Conservation (phyloP, 2,888 invertebrate genomes). For the Catocala sponsa region DNA sequence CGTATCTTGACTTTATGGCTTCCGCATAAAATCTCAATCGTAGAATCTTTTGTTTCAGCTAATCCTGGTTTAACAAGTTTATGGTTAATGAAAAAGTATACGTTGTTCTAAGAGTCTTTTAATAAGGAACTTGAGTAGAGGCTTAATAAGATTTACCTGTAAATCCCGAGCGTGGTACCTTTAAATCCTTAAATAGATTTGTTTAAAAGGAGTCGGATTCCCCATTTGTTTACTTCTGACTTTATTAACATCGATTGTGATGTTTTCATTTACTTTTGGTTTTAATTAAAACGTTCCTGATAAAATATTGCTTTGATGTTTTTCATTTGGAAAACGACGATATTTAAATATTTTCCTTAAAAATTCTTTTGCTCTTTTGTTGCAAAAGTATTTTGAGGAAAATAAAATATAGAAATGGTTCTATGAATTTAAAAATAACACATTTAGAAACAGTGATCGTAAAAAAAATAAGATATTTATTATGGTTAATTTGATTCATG, state of each 20-base stretch:
- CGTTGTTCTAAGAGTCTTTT: constrained; percentile 28
- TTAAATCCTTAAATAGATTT: constrained; percentile 52
- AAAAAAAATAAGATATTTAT: too few species aligned
- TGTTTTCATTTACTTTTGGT: constrained; percentile 15
- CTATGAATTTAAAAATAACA: too few species aligned
- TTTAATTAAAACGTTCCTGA: constrained; percentile 16
- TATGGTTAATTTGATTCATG: too few species aligned
- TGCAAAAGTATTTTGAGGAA: neutral
- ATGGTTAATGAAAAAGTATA: constrained; percentile 37
- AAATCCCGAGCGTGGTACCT: constrained; percentile 27
- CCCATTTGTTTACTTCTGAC: constrained; percentile 27
- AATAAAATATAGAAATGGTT: too few species aligned
- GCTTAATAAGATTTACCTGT: constrained; percentile 42
- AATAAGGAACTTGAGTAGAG: constrained; percentile 32
- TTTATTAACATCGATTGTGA: constrained; percentile 19
- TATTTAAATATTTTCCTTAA: constrained; percentile 1
- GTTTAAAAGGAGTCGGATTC: constrained; percentile 29
- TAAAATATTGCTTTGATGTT: constrained; percentile 10
- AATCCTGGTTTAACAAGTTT: constrained; percentile 17
- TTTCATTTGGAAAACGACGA: neutral
- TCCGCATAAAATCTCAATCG: constrained; percentile 21
- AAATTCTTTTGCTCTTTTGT: neutral
- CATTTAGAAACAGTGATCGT: too few species aligned
- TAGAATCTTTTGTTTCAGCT: constrained; percentile 26
- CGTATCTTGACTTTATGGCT: constrained; percentile 31